Evolutionary conservation across 2,888 invertebrate species (phyloP).

Genomic region (Pristionchus fissidentatus): DNA sequence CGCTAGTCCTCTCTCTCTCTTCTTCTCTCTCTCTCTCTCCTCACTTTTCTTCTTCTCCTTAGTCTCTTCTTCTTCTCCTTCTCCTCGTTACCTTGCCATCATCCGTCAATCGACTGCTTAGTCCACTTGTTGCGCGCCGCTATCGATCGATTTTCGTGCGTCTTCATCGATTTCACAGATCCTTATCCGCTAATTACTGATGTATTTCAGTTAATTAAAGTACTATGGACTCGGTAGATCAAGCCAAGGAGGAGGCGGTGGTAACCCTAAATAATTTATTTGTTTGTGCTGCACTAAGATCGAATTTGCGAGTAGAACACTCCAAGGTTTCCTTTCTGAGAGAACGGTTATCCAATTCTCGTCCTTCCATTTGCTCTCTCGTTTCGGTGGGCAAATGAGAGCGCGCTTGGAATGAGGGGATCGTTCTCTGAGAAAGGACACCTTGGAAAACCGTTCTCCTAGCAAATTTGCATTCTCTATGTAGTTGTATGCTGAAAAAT

Average conservation of each 20-base stretch:
- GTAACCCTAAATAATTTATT: not conserved
- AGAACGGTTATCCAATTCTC: too few species aligned
- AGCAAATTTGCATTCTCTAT: too few species aligned
- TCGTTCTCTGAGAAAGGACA: not conserved
- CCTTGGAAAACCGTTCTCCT: not conserved
- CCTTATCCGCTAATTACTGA: not conserved
- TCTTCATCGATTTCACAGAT: not conserved
- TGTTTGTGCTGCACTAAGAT: not conserved
- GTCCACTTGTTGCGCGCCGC: slow-evolving; percentile 15
- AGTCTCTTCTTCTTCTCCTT: not conserved
- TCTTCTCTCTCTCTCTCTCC: not conserved
- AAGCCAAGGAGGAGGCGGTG: not conserved
- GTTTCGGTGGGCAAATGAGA: not conserved
- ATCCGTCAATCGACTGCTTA: not conserved
- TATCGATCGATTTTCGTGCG: not conserved
- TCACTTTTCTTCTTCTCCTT: not conserved
- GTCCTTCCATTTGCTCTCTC: too few species aligned
- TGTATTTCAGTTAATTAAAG: not conserved
- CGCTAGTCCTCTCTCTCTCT: not conserved
- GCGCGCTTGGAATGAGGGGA: not conserved
- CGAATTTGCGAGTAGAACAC: not conserved
- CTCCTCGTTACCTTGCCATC: not conserved
- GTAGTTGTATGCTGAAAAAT: too few species aligned
- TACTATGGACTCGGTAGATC: not conserved
- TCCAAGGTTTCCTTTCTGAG: not conserved